Conservation (phyloP, 2,113 vertebrate genomes). For the Oncorhynchus gorbuscha region DNA sequence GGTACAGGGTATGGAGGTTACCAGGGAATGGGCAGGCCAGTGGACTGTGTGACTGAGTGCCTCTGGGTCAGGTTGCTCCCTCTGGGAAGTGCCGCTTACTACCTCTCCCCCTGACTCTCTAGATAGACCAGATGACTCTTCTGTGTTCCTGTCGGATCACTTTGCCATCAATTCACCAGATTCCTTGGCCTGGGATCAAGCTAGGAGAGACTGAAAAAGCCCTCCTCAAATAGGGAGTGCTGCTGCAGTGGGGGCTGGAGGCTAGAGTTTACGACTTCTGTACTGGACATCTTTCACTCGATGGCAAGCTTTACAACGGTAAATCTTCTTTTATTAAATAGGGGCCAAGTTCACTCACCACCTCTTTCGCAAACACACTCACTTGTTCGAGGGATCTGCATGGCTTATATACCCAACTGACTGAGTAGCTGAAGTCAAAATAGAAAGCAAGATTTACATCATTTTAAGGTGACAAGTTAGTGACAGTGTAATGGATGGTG, state of each 20-base stretch:
- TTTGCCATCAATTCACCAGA: constrained; percentile 60
- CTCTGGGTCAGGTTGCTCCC: constrained; percentile 19
- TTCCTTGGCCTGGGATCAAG: constrained; percentile 57
- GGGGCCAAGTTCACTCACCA: constrained; percentile 1
- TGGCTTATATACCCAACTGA: background rate
- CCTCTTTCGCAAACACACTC: background rate
- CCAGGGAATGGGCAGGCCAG: constrained; percentile 37
- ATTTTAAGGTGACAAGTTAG: background rate
- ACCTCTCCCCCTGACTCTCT: constrained; percentile 41
- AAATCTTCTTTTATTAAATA: constrained; percentile 41
- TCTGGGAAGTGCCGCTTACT: background rate
- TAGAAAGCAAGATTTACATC: background rate
- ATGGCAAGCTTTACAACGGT: constrained; percentile 44
- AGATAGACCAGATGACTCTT: constrained; percentile 65
- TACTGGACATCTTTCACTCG: constrained; percentile 35
- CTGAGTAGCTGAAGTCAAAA: background rate
- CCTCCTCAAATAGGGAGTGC: constrained; percentile 45
- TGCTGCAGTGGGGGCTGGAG: constrained; percentile 31
- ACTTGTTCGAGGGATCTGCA: background rate
- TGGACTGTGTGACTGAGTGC: background rate
- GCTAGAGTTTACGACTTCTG: constrained; percentile 26
- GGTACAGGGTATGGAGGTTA: constrained; percentile 17
- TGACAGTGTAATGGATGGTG: background rate
- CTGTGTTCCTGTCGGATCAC: constrained; percentile 63
- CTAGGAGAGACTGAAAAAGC: constrained; percentile 40